Conservation (phyloP, 2,113 vertebrate genomes). For the Phrynosoma platyrhinos region DNA sequence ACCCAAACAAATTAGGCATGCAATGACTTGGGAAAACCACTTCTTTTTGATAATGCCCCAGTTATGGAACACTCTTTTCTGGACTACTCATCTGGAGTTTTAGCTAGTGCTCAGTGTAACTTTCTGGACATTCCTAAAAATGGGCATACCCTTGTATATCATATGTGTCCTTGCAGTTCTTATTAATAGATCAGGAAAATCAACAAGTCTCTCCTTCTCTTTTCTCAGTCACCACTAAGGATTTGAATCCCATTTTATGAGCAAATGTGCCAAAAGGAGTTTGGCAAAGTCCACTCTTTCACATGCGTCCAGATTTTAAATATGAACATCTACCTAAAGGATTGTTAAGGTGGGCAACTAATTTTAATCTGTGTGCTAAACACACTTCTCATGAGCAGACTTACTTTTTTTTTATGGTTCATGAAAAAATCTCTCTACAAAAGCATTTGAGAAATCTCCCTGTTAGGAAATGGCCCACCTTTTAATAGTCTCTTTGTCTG, state of each 20-base stretch:
- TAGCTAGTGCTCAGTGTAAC: too few species aligned
- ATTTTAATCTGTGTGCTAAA: not conserved
- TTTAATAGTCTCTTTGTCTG: not conserved
- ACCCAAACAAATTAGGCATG: not conserved
- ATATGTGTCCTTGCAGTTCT: not conserved
- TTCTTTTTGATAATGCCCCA: not conserved
- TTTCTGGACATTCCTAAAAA: not conserved
- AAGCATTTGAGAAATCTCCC: not conserved
- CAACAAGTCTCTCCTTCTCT: not conserved
- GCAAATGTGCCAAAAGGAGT: not conserved
- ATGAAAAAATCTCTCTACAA: not conserved
- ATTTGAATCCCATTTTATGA: not conserved
- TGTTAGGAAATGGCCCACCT: not conserved
- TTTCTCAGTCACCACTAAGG: not conserved
- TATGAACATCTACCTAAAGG: not conserved
- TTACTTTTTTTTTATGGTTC: not conserved
- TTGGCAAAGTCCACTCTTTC: not conserved
- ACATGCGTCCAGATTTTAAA: not conserved
- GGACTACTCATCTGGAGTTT: not conserved
- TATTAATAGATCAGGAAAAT: not conserved
- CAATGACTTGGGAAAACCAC: not conserved
- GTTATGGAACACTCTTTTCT: not conserved
- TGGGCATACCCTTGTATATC: not conserved
- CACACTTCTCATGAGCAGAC: accelerated
- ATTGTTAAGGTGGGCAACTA: not conserved